Evolutionary conservation across 2,113 vertebrate genomes (phyloP).

Genomic region (Tragelaphus imberbis): DNA sequence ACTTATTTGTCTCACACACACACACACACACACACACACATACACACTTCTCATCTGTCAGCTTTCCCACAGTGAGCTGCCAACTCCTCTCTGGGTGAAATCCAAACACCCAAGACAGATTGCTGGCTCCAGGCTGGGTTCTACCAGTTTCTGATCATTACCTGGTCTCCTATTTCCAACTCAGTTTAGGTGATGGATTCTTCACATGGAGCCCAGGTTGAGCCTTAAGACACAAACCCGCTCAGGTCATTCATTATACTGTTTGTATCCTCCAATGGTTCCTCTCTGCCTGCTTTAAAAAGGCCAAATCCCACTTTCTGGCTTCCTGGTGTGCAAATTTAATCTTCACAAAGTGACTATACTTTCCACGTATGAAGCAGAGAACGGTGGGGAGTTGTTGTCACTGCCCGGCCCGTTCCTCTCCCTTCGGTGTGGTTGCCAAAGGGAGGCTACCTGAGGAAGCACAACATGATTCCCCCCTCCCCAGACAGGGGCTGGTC

Average conservation of each 20-base stretch:
- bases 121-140: not conserved
- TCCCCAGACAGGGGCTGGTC: not conserved
- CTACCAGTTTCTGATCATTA: conserved; percentile 15
- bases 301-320: not conserved
- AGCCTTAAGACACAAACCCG: not conserved
- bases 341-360: not conserved
- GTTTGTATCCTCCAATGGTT: not conserved
- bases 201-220: not conserved
- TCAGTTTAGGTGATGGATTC: not conserved
- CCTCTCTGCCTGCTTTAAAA: not conserved
- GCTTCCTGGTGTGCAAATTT: not conserved
- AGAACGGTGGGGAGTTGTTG: not conserved
- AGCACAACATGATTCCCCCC: not conserved
- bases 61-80: not conserved
- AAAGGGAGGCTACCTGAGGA: not conserved
- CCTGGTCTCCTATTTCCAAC: not conserved
- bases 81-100: not conserved
- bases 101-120: not conserved
- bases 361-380: not conserved
- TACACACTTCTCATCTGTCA: not conserved
- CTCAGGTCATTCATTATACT: not conserved
- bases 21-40: not conserved
- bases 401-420: not conserved
- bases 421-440: not conserved
- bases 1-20: not conserved